Evolutionary conservation across 1,140 invertebrate species (phyloP).

Genomic region (Drosophila carrolli): DNA sequence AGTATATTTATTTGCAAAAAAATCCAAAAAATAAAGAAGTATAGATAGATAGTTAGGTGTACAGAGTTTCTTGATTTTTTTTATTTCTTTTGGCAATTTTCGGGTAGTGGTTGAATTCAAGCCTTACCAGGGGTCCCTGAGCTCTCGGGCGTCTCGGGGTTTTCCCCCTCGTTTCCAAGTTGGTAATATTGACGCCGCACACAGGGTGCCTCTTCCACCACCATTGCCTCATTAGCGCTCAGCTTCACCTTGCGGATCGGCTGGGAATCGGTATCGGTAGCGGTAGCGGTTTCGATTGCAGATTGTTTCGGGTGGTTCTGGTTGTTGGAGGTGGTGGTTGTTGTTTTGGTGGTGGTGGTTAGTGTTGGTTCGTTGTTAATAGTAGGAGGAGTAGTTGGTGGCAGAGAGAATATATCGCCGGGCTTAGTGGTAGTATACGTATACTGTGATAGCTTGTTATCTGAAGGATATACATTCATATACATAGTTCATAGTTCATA

Average conservation of each 20-base stretch:
- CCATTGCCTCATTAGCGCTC: slow-evolving; percentile 59
- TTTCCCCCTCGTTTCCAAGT: slow-evolving; percentile 52
- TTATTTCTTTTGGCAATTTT: slow-evolving; percentile 8
- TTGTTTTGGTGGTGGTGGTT: slow-evolving; percentile 46
- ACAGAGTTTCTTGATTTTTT: slow-evolving; percentile 37
- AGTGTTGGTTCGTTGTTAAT: slow-evolving; percentile 79
- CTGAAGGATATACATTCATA: slow-evolving; percentile 83
- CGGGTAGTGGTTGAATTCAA: slow-evolving; percentile 25
- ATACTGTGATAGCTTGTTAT: slow-evolving; percentile 80
- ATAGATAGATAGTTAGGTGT: slow-evolving; percentile 43
- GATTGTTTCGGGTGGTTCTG: slow-evolving; percentile 19
- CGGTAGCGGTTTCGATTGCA: slow-evolving; percentile 32
- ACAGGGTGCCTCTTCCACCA: slow-evolving; percentile 53
- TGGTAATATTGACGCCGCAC: slow-evolving; percentile 70
- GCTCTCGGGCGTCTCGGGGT: slow-evolving; percentile 3
- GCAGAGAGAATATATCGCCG: slow-evolving; percentile 82
- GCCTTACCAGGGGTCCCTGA: slow-evolving; percentile 45
- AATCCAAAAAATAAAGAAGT: slow-evolving; percentile 25
- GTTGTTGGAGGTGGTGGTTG: slow-evolving; percentile 18
- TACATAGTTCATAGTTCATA: slow-evolving; percentile 78
- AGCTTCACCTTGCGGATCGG: slow-evolving; percentile 41
- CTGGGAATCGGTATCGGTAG: slow-evolving; percentile 18
- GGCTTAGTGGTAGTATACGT: slow-evolving; percentile 83
- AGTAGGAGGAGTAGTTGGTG: slow-evolving; percentile 78
- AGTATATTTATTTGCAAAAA: slow-evolving; percentile 45